A percentile compares a stretch with the other conserved stretches of the same genome.
Conservation (phyloP, 2,888 invertebrate genomes). For the Chrysopilus asiliformis region DNA sequence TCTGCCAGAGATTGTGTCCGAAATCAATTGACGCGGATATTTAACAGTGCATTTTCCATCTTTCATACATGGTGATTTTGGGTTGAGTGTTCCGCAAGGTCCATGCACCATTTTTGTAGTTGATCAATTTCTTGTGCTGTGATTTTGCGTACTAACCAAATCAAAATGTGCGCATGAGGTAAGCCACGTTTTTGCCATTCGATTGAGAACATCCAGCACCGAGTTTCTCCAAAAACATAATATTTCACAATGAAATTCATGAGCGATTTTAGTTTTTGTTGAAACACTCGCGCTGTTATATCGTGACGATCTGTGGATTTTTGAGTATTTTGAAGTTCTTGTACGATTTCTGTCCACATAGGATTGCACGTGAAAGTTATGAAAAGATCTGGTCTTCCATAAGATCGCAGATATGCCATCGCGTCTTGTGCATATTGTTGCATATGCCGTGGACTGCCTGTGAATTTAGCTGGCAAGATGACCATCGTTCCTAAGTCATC, state of each 20-base stretch:
- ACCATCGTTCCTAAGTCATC: constrained; percentile 6
- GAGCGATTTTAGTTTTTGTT: constrained; percentile 15
- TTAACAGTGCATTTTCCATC: constrained; percentile 24
- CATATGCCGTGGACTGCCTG: constrained; percentile 12
- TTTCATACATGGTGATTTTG: constrained; percentile 29
- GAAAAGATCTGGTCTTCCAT: constrained; percentile 6
- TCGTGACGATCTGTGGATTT: constrained; percentile 10
- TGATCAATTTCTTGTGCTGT: constrained; percentile 16
- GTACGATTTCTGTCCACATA: background rate
- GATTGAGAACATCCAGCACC: constrained; percentile 12
- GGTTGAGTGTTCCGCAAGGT: constrained; percentile 25
- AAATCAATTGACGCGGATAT: constrained; percentile 18
- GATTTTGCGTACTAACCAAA: constrained; percentile 15
- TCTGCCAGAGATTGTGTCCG: constrained; percentile 21
- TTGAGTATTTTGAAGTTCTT: constrained; percentile 7
- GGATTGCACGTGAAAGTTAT: background rate
- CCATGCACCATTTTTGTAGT: constrained; percentile 24
- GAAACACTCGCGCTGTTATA: constrained; percentile 3
- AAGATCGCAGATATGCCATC: constrained; percentile 7
- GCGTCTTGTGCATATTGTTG: constrained; percentile 11
- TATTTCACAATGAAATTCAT: constrained; percentile 20
- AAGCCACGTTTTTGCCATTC: too few relatives aligned
- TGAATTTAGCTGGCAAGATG: constrained; percentile 10
- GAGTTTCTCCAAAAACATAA: too few relatives aligned
- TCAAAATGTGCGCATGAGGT: too few relatives aligned